phyloP scores from a whole-genome alignment of 2,888 invertebrate species.

The Pilophorus perplexus region DNA sequence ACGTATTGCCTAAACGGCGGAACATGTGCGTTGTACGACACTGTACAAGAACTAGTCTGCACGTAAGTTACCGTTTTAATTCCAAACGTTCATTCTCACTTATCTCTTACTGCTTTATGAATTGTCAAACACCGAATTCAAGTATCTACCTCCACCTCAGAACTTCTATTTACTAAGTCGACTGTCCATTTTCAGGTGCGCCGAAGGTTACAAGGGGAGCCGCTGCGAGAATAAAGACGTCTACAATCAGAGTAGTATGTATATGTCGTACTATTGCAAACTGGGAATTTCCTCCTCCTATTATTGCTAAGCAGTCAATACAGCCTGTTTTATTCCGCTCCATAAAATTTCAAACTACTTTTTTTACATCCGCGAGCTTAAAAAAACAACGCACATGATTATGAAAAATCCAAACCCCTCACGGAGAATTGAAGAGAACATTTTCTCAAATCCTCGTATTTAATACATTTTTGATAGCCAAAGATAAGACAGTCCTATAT shows the following conservation, averaged over 20 bases:
- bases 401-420: too few species aligned
- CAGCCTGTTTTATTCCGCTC: constrained; percentile 40
- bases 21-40: constrained; percentile 76
- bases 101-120: too few species aligned
- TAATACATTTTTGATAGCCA: constrained; percentile 22
- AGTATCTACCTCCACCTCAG: too few species aligned
- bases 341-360: too few species aligned
- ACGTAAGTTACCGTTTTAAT: constrained; percentile 70
- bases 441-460: background rate
- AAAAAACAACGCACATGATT: too few species aligned
- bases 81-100: too few species aligned
- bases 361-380: too few species aligned
- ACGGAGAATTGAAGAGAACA: too few species aligned
- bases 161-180: too few species aligned
- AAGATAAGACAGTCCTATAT: constrained; percentile 38
- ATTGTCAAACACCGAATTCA: too few species aligned
- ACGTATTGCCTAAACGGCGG: constrained; percentile 85
- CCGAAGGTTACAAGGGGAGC: constrained; percentile 74
- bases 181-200: constrained; percentile 71
- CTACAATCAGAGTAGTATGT: constrained; percentile 72
- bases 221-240: constrained; percentile 79
- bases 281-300: constrained; percentile 73
- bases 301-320: constrained; percentile 61
- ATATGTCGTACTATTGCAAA: constrained; percentile 69
- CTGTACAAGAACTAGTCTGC: constrained; percentile 78